These are phyloP conservation scores for Paramormyrops hopkinsi DNA, from an alignment of 2,797 vertebrate species.

Conservation along the genomic window DNA sequence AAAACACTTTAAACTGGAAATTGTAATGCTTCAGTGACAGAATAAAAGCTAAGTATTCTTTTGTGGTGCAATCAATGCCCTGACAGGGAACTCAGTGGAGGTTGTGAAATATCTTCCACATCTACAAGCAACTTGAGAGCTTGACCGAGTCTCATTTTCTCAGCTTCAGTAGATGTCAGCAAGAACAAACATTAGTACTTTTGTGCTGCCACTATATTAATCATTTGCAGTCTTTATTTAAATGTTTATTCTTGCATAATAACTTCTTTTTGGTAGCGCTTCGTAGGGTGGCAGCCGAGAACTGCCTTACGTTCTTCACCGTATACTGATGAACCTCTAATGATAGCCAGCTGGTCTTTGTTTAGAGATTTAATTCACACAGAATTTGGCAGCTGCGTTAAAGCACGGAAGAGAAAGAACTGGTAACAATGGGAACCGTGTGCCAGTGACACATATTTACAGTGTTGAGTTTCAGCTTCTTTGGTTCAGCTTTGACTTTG, in stretches of 20 bases:
- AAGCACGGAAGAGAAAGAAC: neutral
- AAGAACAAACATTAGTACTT: neutral
- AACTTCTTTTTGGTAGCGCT: neutral
- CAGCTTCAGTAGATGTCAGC: neutral
- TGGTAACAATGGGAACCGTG: neutral
- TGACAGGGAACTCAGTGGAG: neutral
- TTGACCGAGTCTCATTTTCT: neutral
- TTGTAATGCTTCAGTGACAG: neutral
- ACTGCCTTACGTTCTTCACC: neutral
- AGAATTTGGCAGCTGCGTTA: neutral
- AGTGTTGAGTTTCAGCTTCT: neutral
- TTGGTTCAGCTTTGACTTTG: neutral
- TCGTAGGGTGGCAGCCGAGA: neutral
- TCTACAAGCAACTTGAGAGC: neutral
- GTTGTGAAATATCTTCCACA: neutral
- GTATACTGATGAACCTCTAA: neutral
- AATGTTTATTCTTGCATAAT: neutral
- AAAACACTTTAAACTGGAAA: neutral
- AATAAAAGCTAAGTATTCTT: neutral
- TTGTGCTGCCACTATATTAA: neutral
- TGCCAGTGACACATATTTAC: neutral
- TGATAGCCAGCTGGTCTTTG: neutral
- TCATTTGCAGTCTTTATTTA: neutral
- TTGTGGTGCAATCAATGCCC: neutral
- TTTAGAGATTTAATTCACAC: conserved; percentile 5